Evolutionary conservation across 2,797 vertebrate species (phyloP).

Genomic region (Sebastes steindachneri): DNA sequence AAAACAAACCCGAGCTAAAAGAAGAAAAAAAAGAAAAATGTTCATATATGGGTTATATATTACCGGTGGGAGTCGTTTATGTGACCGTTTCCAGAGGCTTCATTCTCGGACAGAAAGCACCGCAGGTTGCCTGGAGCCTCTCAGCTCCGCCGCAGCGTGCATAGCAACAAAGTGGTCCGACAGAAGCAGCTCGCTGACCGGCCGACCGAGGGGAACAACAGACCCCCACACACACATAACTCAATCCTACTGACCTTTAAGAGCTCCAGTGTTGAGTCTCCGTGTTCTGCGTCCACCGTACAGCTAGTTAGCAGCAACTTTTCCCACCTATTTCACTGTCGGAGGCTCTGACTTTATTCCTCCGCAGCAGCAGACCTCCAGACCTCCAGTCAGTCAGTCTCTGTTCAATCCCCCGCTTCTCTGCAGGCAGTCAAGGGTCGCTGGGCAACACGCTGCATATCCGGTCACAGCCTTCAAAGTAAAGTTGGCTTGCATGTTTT

Average conservation of each 20-base stretch:
- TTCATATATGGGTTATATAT: rapidly evolving
- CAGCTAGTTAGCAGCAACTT: neutral
- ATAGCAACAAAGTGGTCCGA: slow-evolving; percentile 67
- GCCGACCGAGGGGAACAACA: neutral
- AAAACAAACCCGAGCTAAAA: neutral
- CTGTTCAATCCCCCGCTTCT: slow-evolving; percentile 71
- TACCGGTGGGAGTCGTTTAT: neutral
- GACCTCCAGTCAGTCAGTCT: slow-evolving; percentile 18
- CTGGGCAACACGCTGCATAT: rapidly evolving
- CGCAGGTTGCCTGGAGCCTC: slow-evolving; percentile 57
- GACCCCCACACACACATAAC: neutral
- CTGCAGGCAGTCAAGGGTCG: neutral
- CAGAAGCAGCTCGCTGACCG: slow-evolving; percentile 28
- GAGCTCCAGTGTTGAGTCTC: neutral
- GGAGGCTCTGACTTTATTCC: slow-evolving; percentile 5
- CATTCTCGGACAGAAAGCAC: slow-evolving; percentile 33
- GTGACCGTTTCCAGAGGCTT: neutral
- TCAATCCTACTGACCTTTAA: slow-evolving; percentile 41
- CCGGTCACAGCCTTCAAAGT: slow-evolving; percentile 33
- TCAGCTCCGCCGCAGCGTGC: slow-evolving; percentile 59
- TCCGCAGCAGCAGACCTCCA: slow-evolving; percentile 11
- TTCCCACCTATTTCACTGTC: neutral
- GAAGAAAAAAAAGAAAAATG: no score
- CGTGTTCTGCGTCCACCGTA: neutral
- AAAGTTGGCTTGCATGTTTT: slow-evolving; percentile 4